These are phyloP conservation scores for Drosophila nikananu DNA, from an alignment of 1,140 invertebrate genomes.

Conservation along the genomic window DNA sequence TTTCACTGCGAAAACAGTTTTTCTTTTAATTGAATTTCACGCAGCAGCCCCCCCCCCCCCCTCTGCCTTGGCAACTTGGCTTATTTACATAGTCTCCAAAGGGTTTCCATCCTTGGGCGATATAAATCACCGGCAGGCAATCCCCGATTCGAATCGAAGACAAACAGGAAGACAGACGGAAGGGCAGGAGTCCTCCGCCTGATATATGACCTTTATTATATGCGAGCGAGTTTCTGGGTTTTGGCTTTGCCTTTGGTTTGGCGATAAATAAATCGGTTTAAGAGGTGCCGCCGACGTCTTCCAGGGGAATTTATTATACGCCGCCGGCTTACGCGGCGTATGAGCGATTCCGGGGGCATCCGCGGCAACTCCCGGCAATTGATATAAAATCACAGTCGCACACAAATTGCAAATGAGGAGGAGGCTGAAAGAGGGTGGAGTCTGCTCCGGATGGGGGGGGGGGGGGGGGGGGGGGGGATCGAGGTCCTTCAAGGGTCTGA, in stretches of 20 bases:
- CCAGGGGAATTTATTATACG: conserved; percentile 37
- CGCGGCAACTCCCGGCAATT: conserved; percentile 46
- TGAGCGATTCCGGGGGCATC: conserved; percentile 31
- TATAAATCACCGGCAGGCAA: conserved; percentile 53
- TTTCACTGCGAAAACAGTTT: conserved; percentile 45
- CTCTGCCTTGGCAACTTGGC: conserved; percentile 10
- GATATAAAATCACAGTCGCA: conserved; percentile 77
- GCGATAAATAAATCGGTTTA: conserved; percentile 56
- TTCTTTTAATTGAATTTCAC: conserved; percentile 75
- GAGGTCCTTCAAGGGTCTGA: neutral
- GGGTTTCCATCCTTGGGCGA: conserved; percentile 19
- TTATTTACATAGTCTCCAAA: conserved; percentile 44
- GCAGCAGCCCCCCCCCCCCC: neutral
- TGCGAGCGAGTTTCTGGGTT: conserved; percentile 29
- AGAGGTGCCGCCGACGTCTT: conserved; percentile 34
- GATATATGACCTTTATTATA: conserved; percentile 67
- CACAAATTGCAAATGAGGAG: conserved; percentile 59
- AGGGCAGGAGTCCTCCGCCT: conserved; percentile 3
- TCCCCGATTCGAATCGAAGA: conserved; percentile 50
- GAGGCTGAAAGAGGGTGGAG: neutral
- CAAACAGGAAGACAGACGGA: conserved; percentile 47
- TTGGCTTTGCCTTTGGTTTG: conserved; percentile 13
- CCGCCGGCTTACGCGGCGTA: conserved; percentile 41
- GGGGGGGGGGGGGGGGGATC: neutral
- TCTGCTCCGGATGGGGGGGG: neutral